These are phyloP conservation scores for Gracilinanus agilis DNA, from an alignment of 2,113 vertebrate species.

Conservation along the genomic window DNA sequence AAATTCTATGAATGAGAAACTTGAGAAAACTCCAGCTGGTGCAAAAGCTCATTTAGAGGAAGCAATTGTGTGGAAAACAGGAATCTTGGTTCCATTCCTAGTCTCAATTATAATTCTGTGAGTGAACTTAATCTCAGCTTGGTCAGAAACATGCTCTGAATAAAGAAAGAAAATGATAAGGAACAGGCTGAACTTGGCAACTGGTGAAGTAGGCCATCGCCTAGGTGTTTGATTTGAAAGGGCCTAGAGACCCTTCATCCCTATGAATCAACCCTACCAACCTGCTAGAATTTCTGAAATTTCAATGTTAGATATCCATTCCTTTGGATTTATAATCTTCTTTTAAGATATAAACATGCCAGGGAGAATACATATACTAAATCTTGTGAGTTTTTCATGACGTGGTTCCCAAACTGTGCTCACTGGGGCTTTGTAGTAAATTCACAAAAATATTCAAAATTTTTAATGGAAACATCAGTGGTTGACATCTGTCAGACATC, in stretches of 20 bases:
- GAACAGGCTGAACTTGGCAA: background rate
- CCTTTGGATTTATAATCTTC: background rate
- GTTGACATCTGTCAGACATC: background rate
- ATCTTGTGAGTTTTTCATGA: background rate
- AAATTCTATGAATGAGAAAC: fast-evolving
- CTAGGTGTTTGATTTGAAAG: background rate
- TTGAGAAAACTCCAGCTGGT: constrained; percentile 20
- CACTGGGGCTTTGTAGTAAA: background rate
- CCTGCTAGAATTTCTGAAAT: background rate
- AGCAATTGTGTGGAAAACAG: background rate
- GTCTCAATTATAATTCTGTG: background rate
- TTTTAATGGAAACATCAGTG: background rate
- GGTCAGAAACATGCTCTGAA: background rate
- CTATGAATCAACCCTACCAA: fast-evolving
- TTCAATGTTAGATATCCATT: background rate
- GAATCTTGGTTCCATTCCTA: background rate
- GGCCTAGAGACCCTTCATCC: background rate
- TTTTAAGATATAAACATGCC: background rate
- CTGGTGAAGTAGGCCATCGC: background rate
- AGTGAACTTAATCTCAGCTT: background rate
- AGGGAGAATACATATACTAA: background rate
- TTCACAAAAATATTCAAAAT: background rate
- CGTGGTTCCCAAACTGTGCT: background rate
- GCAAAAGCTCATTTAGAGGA: background rate
- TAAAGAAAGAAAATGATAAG: background rate